These are phyloP conservation scores for Micropoecilia bifurca DNA, from an alignment of 2,797 vertebrate species.

Conservation along the genomic window DNA sequence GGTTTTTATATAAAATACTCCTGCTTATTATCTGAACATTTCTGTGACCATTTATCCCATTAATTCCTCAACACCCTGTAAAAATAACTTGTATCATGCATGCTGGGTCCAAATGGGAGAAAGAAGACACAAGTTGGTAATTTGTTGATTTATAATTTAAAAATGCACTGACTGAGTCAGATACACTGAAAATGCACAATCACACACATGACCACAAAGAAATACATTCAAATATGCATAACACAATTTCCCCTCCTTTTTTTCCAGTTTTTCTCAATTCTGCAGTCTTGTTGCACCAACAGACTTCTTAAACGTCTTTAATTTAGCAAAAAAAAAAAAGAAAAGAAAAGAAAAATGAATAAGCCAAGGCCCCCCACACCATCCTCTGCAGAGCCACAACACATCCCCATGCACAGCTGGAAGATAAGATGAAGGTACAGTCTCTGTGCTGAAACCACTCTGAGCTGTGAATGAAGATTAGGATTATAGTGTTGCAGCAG, in stretches of 20 bases:
- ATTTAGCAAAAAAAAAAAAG: neutral
- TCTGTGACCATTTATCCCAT: neutral
- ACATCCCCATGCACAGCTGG: slow-evolving; percentile 35
- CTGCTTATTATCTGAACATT: neutral
- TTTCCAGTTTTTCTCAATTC: neutral
- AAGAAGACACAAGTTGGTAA: neutral
- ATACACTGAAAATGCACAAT: neutral
- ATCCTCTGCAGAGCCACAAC: neutral
- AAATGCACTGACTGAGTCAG: neutral
- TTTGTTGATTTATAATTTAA: neutral
- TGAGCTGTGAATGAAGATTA: slow-evolving; percentile 47
- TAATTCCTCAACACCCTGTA: neutral
- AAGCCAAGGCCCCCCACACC: neutral
- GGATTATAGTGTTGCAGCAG: slow-evolving; percentile 27
- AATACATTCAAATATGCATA: neutral
- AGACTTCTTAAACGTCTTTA: neutral
- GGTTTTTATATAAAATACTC: neutral
- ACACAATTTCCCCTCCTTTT: neutral
- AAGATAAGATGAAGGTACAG: slow-evolving; percentile 71
- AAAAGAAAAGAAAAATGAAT: neutral
- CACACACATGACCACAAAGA: neutral
- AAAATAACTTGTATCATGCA: neutral
- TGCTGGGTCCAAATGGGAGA: neutral
- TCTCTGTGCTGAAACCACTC: slow-evolving; percentile 54
- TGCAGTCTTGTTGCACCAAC: neutral